phyloP scores from a whole-genome alignment of 2,113 vertebrate species.

The Platysternon megacephalum region DNA sequence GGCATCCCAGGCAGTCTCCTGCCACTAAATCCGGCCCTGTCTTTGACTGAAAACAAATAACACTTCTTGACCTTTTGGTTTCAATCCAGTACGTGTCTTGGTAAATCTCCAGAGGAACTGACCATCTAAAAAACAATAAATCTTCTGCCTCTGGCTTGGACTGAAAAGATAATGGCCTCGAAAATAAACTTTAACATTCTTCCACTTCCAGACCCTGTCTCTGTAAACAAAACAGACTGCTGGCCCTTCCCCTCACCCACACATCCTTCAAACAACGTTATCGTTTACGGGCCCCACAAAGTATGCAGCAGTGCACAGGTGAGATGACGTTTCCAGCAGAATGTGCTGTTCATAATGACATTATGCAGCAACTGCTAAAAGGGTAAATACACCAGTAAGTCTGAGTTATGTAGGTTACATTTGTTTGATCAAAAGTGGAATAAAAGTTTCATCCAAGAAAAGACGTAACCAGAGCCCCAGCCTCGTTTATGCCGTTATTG shows the following conservation, averaged over 20 bases:
- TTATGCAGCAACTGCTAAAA: not conserved
- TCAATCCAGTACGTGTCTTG: not conserved
- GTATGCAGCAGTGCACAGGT: not conserved
- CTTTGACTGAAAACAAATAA: not conserved
- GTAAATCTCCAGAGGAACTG: not conserved
- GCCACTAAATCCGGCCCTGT: no score
- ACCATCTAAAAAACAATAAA: not conserved
- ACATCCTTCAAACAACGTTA: not conserved
- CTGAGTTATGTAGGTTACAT: no score
- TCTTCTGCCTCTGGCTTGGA: not conserved
- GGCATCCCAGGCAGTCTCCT: no score
- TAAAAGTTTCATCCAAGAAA: no score
- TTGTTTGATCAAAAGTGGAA: no score
- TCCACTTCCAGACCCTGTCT: not conserved
- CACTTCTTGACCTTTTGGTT: not conserved
- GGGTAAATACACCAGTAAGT: not conserved
- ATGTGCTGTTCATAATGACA: accelerated
- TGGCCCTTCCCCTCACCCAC: not conserved
- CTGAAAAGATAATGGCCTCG: not conserved
- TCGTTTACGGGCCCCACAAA: not conserved
- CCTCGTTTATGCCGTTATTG: no score
- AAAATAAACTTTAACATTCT: accelerated
- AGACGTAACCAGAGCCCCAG: no score
- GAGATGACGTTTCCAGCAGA: not conserved
- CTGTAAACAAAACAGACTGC: not conserved